Evolutionary conservation across 2,888 invertebrate species (phyloP), one percentile per base, ranked within the genome.

Genomic region (Harmothoe impar): DNA sequence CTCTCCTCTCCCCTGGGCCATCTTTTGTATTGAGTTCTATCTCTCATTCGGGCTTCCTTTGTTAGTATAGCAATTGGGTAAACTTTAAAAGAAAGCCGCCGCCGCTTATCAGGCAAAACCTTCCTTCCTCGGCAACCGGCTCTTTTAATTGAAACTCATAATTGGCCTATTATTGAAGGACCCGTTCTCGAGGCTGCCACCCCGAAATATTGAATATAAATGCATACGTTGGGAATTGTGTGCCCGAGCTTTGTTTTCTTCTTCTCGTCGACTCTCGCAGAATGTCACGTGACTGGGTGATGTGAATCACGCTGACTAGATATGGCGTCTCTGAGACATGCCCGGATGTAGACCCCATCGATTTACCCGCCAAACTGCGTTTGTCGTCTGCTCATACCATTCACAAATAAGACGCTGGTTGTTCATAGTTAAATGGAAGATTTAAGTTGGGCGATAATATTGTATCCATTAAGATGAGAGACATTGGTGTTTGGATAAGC

Each of bases 11-110:
- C 86, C 86, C 23, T 12, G 86, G 86, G 86, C 56, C 31, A 31
- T 54, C 86, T 86, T 86, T 86, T 86, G 86, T 86, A 86, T 86
- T 86, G 86, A 52, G 86, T 86, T 86, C 86, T 86, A 86, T 86
- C 86, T 86, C 86, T 86, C 86, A 86, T 54, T 86, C 31, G 31
- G 43, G 56, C 54, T 15, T 17, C 52, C 86, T 86, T 86, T 86
- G 86, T 86, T 86, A 56, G 86, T 86, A 86, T 86, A 86, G 86
- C 86, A 56, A 56, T 56, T 56, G 52, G 86, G 86, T 56, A 86
- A 86, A 86, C 86, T 86, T 86, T 86, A 86, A 86, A 86, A 86
- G 86, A 86, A 86, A 51, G 54, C 52, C 25, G 15, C 31, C 25
- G 25, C 29, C 12, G 86, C 86, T 86, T 86, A 86, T 86, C 86